Base-by-base conservation (phyloP, 2,888 invertebrate genomes). In the Agriotes lineatus region DNA sequence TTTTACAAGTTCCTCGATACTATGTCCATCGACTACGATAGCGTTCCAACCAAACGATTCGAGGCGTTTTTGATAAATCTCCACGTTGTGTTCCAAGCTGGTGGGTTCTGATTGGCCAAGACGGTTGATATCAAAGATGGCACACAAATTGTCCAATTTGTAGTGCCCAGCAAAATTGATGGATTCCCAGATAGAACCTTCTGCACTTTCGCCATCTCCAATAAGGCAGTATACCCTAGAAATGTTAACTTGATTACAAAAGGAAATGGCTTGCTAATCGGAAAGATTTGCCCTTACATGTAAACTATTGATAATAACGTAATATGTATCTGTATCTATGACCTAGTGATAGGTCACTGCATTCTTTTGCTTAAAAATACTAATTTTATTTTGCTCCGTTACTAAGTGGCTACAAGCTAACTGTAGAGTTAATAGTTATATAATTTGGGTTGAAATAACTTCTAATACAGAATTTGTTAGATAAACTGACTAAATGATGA, bases 121-220 rank as follows among this genome's bases (percentile, higher is more conserved):
- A 48, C 99, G 91, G 86, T 99, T 99, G 42, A 99, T 90, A 83
- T 99, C 99, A 81, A 99, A 95, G 81, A 99, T 94, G 19, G 96
- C 96, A 66, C 97, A 96, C 35, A 99, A 87, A 86, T 99, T 99
- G 86, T 99, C 97, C 58, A 99, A 88, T 74, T 96, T 93, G 87
- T 99, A 98, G 84, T 94, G 90, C 69, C 95, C 93, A 52, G 97
- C 95, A 86, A 99, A 99, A 80, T 96, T 92, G 70, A 98, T 87
- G 0, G 97, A 96, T 86, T 99, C 98, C 98, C 98, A 99, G 74
- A 99, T 90, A 50, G 97, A 97, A 67, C 99, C 99, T 87, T 99
- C 99, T 0, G 99, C 97, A 62, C 96, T 94, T 86, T 99, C 99
- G 4, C 99, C 99, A 86, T 99, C 99, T 9, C 99, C 99, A 67